Base-by-base conservation (phyloP, 1,140 invertebrate species). In the Apocrypta bakeri region DNA sequence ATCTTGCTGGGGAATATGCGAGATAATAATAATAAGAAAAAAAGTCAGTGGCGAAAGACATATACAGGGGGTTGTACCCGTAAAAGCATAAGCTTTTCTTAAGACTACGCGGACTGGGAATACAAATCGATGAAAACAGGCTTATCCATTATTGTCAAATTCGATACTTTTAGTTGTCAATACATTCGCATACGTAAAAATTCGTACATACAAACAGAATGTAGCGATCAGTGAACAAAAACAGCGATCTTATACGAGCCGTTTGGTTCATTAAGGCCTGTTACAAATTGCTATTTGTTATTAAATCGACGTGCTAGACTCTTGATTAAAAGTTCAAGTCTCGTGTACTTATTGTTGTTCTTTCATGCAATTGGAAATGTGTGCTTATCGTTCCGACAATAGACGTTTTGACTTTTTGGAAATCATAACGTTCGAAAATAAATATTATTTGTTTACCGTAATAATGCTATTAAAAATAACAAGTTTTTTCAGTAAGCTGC, bases 71-170 rank as follows among this genome's bases (percentile, higher is more conserved):
- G 12, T 48, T 69, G 7, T 29, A 27, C 29, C n/a, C n/a, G n/a
- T n/a, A 25, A 64, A 25, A 64, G 25, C 25, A 31, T 21, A 27
- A 69, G 9, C 14, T 27, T 31, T 69, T 14, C 12, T 12, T 11
- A 29, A 69, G 66, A 9, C 31, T 37, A 25, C 17, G 14, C 11
- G 1, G 68, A 27, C 29, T 21, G 63, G 11, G 8, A 27, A 66
- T 8, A 27, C 33, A 71, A 71, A 71, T 71, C 68, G 68, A 71
- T 71, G 31, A 21, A 37, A 9, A 31, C 68, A 71, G 37, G 37
- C 68, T 29, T 24, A n/a, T 66, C n/a, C n/a, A n/a, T n/a, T n/a
- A n/a, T n/a, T n/a, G n/a, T n/a, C n/a, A n/a, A n/a, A n/a, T n/a
- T n/a, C n/a, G n/a, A 21, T 56, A 56, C 48, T 56, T 56, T 56